phyloP scores from a whole-genome alignment of 2,888 invertebrate genomes.

The Lissonota sp. region DNA sequence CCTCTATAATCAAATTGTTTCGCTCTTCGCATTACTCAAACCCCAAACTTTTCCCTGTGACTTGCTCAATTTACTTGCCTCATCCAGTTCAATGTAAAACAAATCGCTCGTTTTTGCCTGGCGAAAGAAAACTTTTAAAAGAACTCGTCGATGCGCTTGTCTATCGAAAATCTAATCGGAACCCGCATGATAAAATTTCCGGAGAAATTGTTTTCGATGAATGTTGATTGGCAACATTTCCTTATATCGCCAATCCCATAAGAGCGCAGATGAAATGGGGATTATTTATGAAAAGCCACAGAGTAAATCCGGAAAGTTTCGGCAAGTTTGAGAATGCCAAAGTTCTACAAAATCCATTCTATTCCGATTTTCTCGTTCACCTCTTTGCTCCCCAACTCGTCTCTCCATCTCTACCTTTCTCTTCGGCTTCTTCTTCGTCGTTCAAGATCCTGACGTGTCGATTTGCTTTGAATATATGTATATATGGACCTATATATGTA shows the following conservation, averaged over 20 bases:
- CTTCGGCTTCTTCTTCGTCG: neutral
- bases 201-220: too few species aligned
- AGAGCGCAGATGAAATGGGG: neutral
- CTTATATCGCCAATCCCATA: too few species aligned
- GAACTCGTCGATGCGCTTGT: too few species aligned
- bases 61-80: neutral
- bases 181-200: too few species aligned
- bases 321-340: neutral
- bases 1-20: conserved; percentile 51
- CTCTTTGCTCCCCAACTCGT: neutral
- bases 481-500: too few species aligned
- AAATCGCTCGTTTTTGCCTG: too few species aligned
- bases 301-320: neutral
- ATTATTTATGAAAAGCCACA: conserved; percentile 2
- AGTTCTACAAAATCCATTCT: conserved; percentile 38
- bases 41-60: conserved; percentile 4
- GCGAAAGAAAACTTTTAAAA: too few species aligned
- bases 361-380: neutral
- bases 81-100: too few species aligned
- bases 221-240: too few species aligned
- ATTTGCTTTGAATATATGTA: too few species aligned
- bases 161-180: too few species aligned
- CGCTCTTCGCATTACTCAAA: neutral
- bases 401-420: conserved; percentile 8
- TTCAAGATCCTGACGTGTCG: too few species aligned